Conservation (phyloP, 92 coral and sea anemone genomes). For the Palythoa grandiflora region DNA sequence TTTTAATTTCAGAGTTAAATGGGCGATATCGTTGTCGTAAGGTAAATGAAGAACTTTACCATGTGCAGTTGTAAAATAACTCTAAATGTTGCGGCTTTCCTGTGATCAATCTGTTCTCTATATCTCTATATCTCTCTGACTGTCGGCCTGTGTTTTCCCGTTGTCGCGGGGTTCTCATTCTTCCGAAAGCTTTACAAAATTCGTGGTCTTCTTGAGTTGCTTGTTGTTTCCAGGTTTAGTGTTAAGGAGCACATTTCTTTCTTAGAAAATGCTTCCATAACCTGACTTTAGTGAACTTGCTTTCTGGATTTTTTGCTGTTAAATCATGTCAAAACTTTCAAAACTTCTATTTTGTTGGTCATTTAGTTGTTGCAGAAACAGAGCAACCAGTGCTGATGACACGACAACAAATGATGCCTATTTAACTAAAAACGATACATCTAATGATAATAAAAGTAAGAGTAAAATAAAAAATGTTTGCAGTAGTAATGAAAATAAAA, state of each 20-base stretch:
- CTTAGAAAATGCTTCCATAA: neutral
- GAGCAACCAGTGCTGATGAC: too few relatives aligned
- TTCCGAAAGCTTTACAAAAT: neutral
- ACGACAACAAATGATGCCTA: too few relatives aligned
- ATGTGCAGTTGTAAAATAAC: neutral
- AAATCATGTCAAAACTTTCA: neutral
- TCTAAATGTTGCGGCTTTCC: neutral
- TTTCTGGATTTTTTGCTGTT: neutral
- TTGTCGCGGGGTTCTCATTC: neutral
- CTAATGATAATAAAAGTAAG: neutral
- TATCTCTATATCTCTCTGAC: neutral
- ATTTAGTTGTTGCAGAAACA: too few relatives aligned
- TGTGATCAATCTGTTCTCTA: neutral
- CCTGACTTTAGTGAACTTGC: neutral
- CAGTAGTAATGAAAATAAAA: neutral
- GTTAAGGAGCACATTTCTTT: neutral
- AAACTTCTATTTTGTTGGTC: neutral
- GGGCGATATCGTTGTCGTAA: neutral
- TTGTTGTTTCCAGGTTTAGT: neutral
- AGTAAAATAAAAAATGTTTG: neutral
- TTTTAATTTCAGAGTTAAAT: neutral
- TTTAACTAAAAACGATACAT: too few relatives aligned
- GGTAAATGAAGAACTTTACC: neutral
- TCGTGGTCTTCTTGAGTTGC: neutral
- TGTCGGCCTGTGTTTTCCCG: constrained; percentile 1